A percentile compares a stretch with the other conserved stretches of the same genome.
phyloP scores from a whole-genome alignment of 2,113 vertebrate species.

The Saiga tatarica region DNA sequence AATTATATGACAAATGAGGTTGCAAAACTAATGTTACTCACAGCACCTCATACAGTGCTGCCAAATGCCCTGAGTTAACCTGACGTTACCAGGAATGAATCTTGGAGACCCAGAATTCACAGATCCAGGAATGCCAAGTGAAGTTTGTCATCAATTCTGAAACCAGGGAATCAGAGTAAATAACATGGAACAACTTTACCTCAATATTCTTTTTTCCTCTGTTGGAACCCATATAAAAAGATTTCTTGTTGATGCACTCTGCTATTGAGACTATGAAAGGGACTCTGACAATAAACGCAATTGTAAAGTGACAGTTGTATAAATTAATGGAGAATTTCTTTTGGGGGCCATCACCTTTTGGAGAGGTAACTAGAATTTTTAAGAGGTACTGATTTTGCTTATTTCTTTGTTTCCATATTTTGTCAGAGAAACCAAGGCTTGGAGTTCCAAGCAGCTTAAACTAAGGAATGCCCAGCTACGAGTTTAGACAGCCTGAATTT shows the following conservation, averaged over 20 bases:
- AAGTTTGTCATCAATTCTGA: slow-evolving; percentile 50
- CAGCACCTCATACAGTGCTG: neutral
- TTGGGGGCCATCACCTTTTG: neutral
- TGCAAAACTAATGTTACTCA: slow-evolving; percentile 46
- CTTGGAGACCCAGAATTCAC: slow-evolving; percentile 45
- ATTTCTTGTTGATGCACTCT: neutral
- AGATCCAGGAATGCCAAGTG: slow-evolving; percentile 45
- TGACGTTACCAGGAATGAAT: slow-evolving; percentile 55
- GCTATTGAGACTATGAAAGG: neutral
- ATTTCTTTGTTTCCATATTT: neutral
- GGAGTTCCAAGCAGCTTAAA: neutral
- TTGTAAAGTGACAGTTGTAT: neutral
- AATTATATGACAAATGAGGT: slow-evolving; percentile 56
- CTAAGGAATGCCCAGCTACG: neutral
- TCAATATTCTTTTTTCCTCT: neutral
- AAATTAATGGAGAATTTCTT: neutral
- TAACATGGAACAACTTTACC: neutral
- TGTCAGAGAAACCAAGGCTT: neutral
- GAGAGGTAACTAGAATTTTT: slow-evolving; percentile 20
- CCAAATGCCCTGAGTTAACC: slow-evolving; percentile 68
- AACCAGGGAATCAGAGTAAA: slow-evolving; percentile 35
- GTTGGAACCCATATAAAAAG: neutral
- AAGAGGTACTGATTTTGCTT: neutral
- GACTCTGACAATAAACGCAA: neutral
- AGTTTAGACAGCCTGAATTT: neutral